Percentiles rank a stretch among this genome's conserved stretches.
phyloP scores from a whole-genome alignment of 1,140 invertebrate genomes.

The Elymnias hypermnestra region DNA sequence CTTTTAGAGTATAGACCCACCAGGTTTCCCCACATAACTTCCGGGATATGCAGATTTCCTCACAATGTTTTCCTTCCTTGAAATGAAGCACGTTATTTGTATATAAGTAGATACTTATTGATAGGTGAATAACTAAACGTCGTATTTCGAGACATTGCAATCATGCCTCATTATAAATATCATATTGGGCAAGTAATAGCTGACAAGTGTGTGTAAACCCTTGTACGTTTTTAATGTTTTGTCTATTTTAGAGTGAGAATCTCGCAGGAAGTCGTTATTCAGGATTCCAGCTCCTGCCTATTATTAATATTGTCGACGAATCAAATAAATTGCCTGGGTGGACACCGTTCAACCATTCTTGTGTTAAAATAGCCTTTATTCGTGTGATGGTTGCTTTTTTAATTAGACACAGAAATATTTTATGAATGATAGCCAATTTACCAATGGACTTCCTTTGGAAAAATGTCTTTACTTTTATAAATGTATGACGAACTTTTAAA shows the following conservation, averaged over 20 bases:
- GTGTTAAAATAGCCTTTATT: constrained; percentile 9
- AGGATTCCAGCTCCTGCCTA: constrained; percentile 36
- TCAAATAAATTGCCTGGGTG: constrained; percentile 19
- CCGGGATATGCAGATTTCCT: no score
- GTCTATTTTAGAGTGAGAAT: constrained; percentile 43
- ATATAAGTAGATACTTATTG: no score
- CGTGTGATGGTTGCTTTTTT: constrained; percentile 2
- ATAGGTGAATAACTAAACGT: no score
- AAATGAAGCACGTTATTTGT: no score
- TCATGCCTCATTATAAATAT: no score
- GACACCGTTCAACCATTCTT: constrained; percentile 10
- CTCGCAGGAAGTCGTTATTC: constrained; percentile 57
- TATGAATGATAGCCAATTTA: neutral
- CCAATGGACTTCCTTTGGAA: no score
- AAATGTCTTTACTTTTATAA: neutral
- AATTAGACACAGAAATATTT: constrained; percentile 12
- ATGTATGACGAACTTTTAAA: neutral
- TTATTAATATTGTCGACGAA: constrained; percentile 35
- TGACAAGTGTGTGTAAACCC: neutral
- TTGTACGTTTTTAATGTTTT: constrained; percentile 18
- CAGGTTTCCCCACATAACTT: no score
- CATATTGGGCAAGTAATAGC: no score
- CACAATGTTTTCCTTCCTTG: no score
- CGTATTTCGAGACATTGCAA: no score
- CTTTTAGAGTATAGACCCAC: no score